A percentile compares a stretch with the other conserved stretches of the same genome.
phyloP scores from a whole-genome alignment of 2,797 vertebrate genomes.

The Coreius guichenoti region DNA sequence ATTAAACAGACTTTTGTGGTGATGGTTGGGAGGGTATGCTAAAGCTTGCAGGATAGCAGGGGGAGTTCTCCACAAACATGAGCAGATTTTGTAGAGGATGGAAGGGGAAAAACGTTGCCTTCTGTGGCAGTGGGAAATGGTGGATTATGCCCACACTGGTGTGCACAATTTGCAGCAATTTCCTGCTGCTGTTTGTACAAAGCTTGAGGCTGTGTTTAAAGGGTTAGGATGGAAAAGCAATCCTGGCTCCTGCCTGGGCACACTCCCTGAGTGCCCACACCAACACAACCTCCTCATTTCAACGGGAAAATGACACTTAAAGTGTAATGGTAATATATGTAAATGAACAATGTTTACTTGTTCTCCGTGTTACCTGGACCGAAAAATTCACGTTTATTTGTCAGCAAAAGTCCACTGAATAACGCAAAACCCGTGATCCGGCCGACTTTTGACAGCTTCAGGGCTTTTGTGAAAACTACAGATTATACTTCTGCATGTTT shows the following conservation, averaged over 20 bases:
- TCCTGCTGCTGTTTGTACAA: constrained; percentile 70
- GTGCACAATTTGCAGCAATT: constrained; percentile 70
- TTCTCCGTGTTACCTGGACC: background rate
- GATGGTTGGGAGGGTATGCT: constrained; percentile 48
- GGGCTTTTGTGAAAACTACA: background rate
- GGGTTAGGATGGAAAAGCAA: constrained; percentile 61
- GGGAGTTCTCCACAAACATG: constrained; percentile 60
- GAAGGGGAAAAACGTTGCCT: constrained; percentile 55
- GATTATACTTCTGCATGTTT: too few species aligned
- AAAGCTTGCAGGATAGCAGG: constrained; percentile 48
- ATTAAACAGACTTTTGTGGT: constrained; percentile 63
- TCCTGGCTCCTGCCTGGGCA: constrained; percentile 44
- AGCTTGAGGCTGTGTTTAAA: constrained; percentile 64
- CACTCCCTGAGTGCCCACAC: constrained; percentile 38
- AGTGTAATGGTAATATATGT: background rate
- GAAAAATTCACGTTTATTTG: background rate
- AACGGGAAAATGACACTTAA: constrained; percentile 26
- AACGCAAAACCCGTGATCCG: too few species aligned
- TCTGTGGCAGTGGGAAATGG: constrained; percentile 44
- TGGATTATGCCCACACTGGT: constrained; percentile 61
- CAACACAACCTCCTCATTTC: constrained; percentile 27
- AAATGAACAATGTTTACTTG: background rate
- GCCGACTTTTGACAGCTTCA: background rate
- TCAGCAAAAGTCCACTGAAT: background rate
- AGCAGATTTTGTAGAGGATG: constrained; percentile 34